Base-by-base conservation (phyloP, 2,888 invertebrate species). In the Nipponacmea schrenckii region DNA sequence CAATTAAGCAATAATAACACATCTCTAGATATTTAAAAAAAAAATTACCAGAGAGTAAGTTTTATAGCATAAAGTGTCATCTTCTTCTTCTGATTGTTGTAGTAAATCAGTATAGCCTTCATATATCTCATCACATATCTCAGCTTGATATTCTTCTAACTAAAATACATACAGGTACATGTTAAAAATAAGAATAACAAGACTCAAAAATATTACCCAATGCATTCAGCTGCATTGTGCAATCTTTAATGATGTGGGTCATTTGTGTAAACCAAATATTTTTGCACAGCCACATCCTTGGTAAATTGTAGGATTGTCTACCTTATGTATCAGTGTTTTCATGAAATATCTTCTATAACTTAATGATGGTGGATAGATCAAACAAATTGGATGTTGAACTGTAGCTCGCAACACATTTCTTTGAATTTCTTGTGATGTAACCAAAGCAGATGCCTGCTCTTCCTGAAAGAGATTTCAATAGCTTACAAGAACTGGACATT, bases 111-210 rank as follows among this genome's bases (percentile, higher is more conserved):
- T 81, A 72, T 84, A 86, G 8, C 78, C 77, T 64, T 86, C 86
- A 74, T 86, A 86, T 15, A 86, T 78, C 63, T 86, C 86, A 77
- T 86, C 86, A 83, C 82, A 81, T 27, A 86, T 78, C 65, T 85
- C 84, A n/a, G 81, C 81, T 68, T 80, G 82, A 74, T 74, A 79
- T n/a, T 80, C 78, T 68, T 86, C 86, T 62, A 86, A 76, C 86
- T 86, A 75, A 62, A 79, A 10, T 24, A 5, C 44, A 39, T 39
- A 39, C 39, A 8, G 31, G 31, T 31, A 31, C 31, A 31, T 31
- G 31, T 31, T 31, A 31, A 31, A 31, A 31, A 3, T n/a, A n/a
- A n/a, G n/a, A n/a, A n/a, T n/a, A n/a, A n/a, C n/a, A n/a, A n/a
- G 5, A 31, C 5, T 31, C 31, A 3, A 31, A 31, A 31, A 31